Evolutionary conservation across 2,797 vertebrate species (phyloP).

Genomic region (Acropternis orthonyx): DNA sequence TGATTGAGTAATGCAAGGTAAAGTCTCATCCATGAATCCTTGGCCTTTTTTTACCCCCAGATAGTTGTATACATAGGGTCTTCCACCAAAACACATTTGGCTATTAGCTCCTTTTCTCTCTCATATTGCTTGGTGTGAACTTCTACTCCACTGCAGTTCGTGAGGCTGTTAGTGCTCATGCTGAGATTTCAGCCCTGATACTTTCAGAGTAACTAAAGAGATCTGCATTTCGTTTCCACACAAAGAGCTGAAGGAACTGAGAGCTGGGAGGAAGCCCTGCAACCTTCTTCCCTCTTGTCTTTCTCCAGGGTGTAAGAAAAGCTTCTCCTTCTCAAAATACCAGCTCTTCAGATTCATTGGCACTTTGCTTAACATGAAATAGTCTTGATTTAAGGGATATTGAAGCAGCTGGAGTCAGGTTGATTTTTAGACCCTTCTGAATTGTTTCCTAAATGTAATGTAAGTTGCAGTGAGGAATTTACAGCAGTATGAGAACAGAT

Average conservation of each 20-base stretch:
- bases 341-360: constrained; percentile 24
- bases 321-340: constrained; percentile 3
- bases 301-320: neutral
- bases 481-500: constrained; percentile 15
- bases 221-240: neutral
- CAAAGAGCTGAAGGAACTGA: neutral
- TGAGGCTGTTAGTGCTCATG: neutral
- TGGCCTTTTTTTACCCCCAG: neutral
- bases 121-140: neutral
- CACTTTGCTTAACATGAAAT: constrained; percentile 20
- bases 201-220: neutral
- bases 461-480: constrained; percentile 52
- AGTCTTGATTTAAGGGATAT: constrained; percentile 36
- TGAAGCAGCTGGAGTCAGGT: constrained; percentile 50
- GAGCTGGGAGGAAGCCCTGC: neutral
- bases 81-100: neutral
- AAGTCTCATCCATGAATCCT: neutral
- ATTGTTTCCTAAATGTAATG: constrained; percentile 51
- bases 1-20: neutral
- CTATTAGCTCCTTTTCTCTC: neutral
- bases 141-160: neutral
- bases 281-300: neutral
- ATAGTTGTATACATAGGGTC: neutral
- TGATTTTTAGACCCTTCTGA: constrained; percentile 55
- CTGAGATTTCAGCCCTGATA: neutral